Conservation (phyloP, 2,888 invertebrate genomes). For the Anaspis maculata region DNA sequence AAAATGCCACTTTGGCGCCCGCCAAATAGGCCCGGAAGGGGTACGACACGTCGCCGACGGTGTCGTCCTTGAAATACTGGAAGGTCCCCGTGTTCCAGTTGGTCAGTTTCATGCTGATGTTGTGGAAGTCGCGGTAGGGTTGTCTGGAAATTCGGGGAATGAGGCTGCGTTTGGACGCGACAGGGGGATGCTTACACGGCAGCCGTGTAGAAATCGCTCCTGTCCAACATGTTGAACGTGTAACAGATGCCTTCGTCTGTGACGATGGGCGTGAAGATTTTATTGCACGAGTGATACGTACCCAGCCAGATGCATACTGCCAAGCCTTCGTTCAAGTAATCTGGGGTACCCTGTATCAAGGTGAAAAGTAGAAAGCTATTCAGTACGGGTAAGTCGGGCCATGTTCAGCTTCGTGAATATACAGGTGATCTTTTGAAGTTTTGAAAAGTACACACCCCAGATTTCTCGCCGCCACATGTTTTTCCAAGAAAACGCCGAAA, state of each 20-base stretch:
- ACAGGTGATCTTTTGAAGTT: too few species aligned
- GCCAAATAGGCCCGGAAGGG: slow-evolving; percentile 56
- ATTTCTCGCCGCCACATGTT: too few species aligned
- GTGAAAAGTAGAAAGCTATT: too few species aligned
- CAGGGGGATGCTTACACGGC: too few species aligned
- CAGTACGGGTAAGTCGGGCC: too few species aligned
- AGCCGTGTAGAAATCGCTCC: slow-evolving; percentile 6
- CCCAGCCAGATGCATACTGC: too few species aligned
- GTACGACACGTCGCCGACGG: slow-evolving; percentile 50
- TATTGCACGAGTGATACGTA: too few species aligned
- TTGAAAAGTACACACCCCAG: too few species aligned
- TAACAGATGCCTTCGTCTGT: slow-evolving; percentile 12
- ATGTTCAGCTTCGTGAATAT: too few species aligned
- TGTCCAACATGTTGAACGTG: slow-evolving; percentile 9
- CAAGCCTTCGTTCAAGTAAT: too few species aligned
- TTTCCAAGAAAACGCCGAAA: too few species aligned
- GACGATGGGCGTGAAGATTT: slow-evolving; percentile 3
- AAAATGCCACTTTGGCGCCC: slow-evolving; percentile 45
- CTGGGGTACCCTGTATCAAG: too few species aligned
- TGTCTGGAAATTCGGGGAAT: slow-evolving; percentile 1
- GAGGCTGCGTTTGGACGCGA: not conserved
- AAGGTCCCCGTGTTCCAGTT: slow-evolving; percentile 41
- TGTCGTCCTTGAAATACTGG: slow-evolving; percentile 50
- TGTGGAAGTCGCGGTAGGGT: slow-evolving; percentile 2
- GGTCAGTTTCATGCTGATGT: slow-evolving; percentile 4